Percentiles rank a stretch among this genome's conserved stretches.
These are phyloP conservation scores for Zaprionus kolodkinae DNA, from an alignment of 1,140 invertebrate species.

Conservation along the genomic window DNA sequence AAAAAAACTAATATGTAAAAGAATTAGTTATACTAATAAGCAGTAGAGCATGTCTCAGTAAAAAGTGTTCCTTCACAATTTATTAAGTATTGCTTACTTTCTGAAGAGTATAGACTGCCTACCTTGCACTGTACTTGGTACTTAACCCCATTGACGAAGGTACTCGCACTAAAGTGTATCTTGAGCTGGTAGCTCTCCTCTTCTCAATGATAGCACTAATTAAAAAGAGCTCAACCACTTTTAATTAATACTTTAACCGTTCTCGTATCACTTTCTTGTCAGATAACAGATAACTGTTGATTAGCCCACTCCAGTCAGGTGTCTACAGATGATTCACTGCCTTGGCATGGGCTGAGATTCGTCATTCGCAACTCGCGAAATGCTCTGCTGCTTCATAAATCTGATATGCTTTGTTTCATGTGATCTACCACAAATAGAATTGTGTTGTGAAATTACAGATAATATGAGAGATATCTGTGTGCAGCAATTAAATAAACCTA, in stretches of 20 bases:
- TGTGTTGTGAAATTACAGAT: no score
- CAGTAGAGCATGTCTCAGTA: background rate
- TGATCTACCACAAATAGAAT: background rate
- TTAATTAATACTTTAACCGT: constrained; percentile 33
- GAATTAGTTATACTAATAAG: background rate
- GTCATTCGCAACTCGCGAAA: background rate
- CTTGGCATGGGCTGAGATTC: background rate
- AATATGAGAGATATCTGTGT: no score
- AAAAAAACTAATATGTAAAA: no score
- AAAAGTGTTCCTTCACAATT: background rate
- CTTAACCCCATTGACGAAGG: background rate
- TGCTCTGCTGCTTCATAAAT: background rate
- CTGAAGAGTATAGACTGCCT: background rate
- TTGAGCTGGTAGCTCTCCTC: background rate
- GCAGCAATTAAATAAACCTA: no score
- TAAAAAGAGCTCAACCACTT: constrained; percentile 35
- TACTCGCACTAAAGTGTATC: background rate
- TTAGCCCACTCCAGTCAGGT: constrained; percentile 11
- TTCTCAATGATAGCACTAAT: constrained; percentile 43
- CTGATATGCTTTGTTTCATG: background rate
- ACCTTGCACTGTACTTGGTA: background rate
- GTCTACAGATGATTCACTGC: constrained; percentile 19
- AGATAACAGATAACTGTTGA: constrained; percentile 7
- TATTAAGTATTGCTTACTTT: background rate
- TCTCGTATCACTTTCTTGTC: constrained; percentile 2